Evolutionary conservation across 2,113 vertebrate species (phyloP).

Genomic region (Morone chrysops): DNA sequence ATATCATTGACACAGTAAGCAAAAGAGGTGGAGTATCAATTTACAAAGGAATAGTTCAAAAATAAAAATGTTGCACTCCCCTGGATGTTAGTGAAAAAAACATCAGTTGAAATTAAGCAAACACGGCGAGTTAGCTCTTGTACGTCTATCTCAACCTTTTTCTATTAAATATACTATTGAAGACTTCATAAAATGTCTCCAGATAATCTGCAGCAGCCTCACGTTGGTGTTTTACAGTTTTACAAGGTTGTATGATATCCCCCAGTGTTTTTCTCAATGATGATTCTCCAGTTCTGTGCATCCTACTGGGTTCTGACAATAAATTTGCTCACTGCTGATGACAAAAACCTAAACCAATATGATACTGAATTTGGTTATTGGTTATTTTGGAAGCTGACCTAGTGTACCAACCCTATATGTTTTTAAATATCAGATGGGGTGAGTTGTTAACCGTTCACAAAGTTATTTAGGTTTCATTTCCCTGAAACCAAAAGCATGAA

Average conservation of each 20-base stretch:
- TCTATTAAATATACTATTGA: background rate
- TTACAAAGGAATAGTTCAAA: background rate
- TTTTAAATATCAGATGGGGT: background rate
- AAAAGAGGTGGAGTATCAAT: background rate
- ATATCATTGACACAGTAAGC: background rate
- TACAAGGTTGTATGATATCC: background rate
- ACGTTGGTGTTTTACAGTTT: background rate
- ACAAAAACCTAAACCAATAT: background rate
- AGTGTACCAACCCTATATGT: background rate
- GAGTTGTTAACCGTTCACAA: background rate
- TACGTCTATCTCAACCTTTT: background rate
- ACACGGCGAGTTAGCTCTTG: background rate
- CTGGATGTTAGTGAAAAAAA: background rate
- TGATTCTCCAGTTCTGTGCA: background rate
- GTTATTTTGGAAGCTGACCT: background rate
- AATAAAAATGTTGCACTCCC: background rate
- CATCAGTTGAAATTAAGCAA: background rate
- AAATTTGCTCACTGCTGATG: background rate
- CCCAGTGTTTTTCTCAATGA: constrained; percentile 1
- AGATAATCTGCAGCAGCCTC: background rate
- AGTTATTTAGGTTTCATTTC: background rate
- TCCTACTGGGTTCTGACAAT: background rate
- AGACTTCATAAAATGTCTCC: background rate
- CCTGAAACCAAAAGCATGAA: background rate
- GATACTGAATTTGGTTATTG: background rate